These are phyloP conservation scores for Endotricha flammealis DNA, from an alignment of 2,888 invertebrate genomes.

Conservation along the genomic window DNA sequence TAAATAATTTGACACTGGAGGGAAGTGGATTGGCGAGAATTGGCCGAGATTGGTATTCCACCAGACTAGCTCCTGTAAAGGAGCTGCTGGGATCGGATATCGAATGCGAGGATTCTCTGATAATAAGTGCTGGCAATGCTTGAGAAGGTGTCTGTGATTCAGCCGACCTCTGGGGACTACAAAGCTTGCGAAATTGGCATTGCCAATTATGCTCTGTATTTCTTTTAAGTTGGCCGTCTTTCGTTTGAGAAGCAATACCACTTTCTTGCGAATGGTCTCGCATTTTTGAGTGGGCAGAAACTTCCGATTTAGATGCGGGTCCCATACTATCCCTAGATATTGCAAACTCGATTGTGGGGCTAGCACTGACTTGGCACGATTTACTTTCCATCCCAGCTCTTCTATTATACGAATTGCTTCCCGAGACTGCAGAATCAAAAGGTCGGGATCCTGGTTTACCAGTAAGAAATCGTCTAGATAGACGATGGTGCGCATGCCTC, in stretches of 20 bases:
- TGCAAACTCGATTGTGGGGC: slow-evolving; percentile 12
- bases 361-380: slow-evolving; percentile 15
- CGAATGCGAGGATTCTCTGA: background rate
- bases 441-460: background rate
- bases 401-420: background rate
- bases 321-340: slow-evolving; percentile 20
- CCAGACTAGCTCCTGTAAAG: slow-evolving; percentile 1
- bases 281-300: slow-evolving; percentile 15
- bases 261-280: slow-evolving; percentile 2
- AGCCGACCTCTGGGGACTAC: slow-evolving; percentile 22
- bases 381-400: slow-evolving; percentile 15
- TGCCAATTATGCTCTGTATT: slow-evolving; percentile 21
- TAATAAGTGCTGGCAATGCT: background rate
- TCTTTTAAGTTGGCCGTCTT: slow-evolving; percentile 13
- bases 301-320: slow-evolving; percentile 16
- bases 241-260: slow-evolving; percentile 5
- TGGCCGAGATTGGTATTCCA: background rate
- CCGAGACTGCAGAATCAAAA: background rate
- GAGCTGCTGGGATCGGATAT: background rate
- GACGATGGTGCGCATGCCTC: background rate
- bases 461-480: slow-evolving; percentile 1
- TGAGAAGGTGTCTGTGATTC: slow-evolving; percentile 18
- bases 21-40: background rate
- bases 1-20: background rate
- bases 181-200: slow-evolving; percentile 25